phyloP scores from a whole-genome alignment of 2,797 vertebrate species.

The Pelobates cultripes region DNA sequence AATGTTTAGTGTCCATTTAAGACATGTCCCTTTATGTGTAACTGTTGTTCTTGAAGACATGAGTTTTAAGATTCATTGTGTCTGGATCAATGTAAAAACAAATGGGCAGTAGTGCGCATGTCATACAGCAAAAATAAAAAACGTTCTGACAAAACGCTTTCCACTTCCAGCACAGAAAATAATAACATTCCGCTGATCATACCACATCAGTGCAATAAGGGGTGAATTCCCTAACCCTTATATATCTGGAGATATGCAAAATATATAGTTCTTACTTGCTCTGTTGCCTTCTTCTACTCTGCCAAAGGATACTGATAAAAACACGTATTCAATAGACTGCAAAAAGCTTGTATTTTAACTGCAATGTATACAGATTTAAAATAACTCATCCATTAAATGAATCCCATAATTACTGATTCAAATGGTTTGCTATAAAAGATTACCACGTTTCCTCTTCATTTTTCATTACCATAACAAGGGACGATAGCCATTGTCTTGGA shows the following conservation, averaged over 20 bases:
- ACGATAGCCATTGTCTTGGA: slow-evolving; percentile 14
- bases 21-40: too few species aligned
- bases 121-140: too few species aligned
- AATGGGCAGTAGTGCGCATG: too few species aligned
- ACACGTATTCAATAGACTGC: slow-evolving; percentile 20
- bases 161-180: too few species aligned
- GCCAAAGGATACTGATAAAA: slow-evolving; percentile 15
- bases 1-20: too few species aligned
- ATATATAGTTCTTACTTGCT: not conserved
- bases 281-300: not conserved
- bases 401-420: slow-evolving; percentile 50
- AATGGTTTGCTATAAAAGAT: slow-evolving; percentile 45
- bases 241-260: not conserved
- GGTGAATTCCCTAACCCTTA: too few species aligned
- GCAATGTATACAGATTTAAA: slow-evolving; percentile 46
- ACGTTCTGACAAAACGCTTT: too few species aligned
- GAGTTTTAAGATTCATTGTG: too few species aligned
- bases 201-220: too few species aligned
- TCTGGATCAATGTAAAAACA: too few species aligned
- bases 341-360: slow-evolving; percentile 29
- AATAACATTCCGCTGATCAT: too few species aligned
- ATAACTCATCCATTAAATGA: slow-evolving; percentile 50
- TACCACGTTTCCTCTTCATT: slow-evolving; percentile 35
- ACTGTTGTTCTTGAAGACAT: too few species aligned
- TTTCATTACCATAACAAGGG: slow-evolving; percentile 46